Evolutionary conservation across 2,797 vertebrate species (phyloP), one percentile per base, ranked within the genome.

Genomic region (Adrianichthys oophorus): DNA sequence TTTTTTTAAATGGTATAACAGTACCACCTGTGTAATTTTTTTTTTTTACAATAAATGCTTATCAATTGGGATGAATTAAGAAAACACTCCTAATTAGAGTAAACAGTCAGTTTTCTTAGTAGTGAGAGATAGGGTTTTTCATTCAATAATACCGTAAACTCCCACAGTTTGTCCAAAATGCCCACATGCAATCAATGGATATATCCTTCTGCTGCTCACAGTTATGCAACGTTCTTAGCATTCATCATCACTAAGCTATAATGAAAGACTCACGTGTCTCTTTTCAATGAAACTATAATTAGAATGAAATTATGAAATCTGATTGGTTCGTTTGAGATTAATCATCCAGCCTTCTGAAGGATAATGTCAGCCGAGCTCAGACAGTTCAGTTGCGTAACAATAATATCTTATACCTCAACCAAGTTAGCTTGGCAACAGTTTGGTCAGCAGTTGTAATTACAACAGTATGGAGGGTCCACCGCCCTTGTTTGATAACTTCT

Each of bases 271-370:
- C 4, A 1, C 26, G 29, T 48, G 24, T 19, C 56, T 54, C 53
- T 58, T 72, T 51, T 52, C 57, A 49, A 56, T 74, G 62, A 71
- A 16, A 53, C 37, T 8, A 12, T 76, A 58, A 76, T 70, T 51
- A 2, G 54, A 17, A 5, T 55, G 45, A 32, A 57, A 57, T 53
- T 40, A 26, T 54, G 37, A 48, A 53, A 49, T 23, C 43, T 66
- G 65, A 84, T 80, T 80, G 75, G 77, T 65, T 55, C 19, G 5
- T 6, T 16, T 56, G 15, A 23, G n/a, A 70, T 64, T 60, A 82
- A 59, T 67, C 52, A 47, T 54, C 5, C 26, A 32, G 58, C 70
- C 78, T 67, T 61, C 59, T 46, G 4, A 3, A 58, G 41, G 57
- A 63, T 72, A 50, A 51, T 68, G 67, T 68, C 65, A 78, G 68